These are phyloP conservation scores for Procambarus clarkii DNA, from an alignment of 1,140 invertebrate genomes.

Conservation along the genomic window DNA sequence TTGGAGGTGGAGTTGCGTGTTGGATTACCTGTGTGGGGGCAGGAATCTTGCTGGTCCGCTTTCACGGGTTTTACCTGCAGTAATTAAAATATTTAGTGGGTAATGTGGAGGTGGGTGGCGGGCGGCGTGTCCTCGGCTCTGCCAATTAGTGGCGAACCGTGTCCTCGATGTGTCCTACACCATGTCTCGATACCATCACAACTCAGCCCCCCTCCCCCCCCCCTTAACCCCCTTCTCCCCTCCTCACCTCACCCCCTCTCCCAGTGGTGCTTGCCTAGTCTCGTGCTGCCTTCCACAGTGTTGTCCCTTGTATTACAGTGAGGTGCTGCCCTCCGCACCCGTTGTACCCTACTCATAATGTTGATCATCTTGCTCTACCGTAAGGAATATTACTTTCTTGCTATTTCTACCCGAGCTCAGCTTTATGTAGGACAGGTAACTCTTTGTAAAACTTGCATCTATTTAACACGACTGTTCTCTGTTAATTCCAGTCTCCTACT, in stretches of 20 bases:
- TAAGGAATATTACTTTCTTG: too few relatives aligned
- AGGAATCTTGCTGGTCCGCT: background rate
- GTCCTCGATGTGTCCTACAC: conserved; percentile 33
- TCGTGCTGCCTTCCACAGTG: background rate
- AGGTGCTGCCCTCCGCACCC: too few relatives aligned
- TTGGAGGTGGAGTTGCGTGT: background rate
- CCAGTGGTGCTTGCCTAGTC: background rate
- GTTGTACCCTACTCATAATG: too few relatives aligned
- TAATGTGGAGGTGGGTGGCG: conserved; percentile 2
- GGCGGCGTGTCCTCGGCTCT: conserved; percentile 17
- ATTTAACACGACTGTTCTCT: too few relatives aligned
- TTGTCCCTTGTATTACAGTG: too few relatives aligned
- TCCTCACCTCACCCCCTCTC: background rate
- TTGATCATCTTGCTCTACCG: too few relatives aligned
- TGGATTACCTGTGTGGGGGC: background rate
- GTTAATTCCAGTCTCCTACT: too few relatives aligned
- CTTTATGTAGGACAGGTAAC: too few relatives aligned
- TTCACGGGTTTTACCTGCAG: conserved; percentile 24
- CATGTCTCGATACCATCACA: conserved; percentile 54
- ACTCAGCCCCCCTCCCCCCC: background rate
- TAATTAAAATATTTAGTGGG: conserved; percentile 43
- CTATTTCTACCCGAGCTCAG: too few relatives aligned
- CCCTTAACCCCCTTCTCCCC: too few relatives aligned
- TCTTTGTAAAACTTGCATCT: too few relatives aligned
- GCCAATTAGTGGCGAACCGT: conserved; percentile 46